A percentile compares a stretch with the other conserved stretches of the same genome.
Conservation (phyloP, 2,888 invertebrate genomes). For the Luperina nickerlii region DNA sequence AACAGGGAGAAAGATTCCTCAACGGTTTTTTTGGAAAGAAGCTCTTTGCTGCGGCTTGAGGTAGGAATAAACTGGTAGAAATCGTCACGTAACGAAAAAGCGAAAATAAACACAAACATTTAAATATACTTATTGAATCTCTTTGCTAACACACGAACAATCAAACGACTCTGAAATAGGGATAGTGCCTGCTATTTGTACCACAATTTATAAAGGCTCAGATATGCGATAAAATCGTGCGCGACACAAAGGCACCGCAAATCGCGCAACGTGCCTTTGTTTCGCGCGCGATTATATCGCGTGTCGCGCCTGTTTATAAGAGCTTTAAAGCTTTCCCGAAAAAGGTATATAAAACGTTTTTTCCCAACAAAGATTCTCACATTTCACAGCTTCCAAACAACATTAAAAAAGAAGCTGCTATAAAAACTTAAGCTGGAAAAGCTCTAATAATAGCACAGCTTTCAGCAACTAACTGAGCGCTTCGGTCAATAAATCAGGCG, state of each 20-base stretch:
- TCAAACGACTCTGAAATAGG: neutral
- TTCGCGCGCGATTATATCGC: no score
- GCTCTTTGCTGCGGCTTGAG: no score
- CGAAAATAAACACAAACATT: neutral
- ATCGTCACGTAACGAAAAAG: no score
- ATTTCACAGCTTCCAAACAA: neutral
- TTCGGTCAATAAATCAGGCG: conserved; percentile 45
- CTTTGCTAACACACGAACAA: neutral
- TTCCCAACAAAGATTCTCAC: neutral
- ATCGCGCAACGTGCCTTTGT: no score
- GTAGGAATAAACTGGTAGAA: no score
- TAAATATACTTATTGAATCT: neutral
- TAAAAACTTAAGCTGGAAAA: conserved; percentile 46
- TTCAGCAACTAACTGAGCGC: conserved; percentile 37
- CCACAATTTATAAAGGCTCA: no score
- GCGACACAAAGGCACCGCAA: no score
- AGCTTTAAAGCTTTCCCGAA: neutral
- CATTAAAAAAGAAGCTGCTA: conserved; percentile 11
- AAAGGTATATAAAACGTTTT: neutral
- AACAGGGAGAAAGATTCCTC: no score
- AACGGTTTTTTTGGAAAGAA: no score
- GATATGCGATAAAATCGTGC: no score
- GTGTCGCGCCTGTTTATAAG: no score
- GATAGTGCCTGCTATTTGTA: neutral
- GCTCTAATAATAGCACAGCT: conserved; percentile 52